Evolutionary conservation across 2,797 vertebrate species (phyloP), one percentile per base, ranked within the genome.

Genomic region (Orientallactaga sibirica): DNA sequence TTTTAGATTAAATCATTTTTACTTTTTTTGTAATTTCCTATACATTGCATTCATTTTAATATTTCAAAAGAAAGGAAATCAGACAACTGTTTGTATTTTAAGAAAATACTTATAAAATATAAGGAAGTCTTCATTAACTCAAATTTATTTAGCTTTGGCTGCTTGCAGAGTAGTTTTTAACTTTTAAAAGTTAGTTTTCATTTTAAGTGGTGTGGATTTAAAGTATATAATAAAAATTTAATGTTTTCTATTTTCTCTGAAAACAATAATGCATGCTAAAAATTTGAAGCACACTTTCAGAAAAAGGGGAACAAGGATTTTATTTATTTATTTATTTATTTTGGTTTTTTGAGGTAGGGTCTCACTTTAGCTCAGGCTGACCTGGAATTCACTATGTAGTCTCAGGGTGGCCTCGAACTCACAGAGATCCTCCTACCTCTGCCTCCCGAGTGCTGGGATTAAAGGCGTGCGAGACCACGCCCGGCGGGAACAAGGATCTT

Each of bases 141-240:
- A 87, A 61, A 68, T 82, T 37, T 67, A 68, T 19, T 2, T 62
- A 43, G 37, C 18, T 3, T 55, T 33, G 25, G 37, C 8, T 29
- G 61, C 83, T 89, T 52, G n/a, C 11, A 48, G 33, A 80, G 6
- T 48, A 25, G 1, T 58, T 37, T 82, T 76, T 80, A 33, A 67
- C 19, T 87, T 73, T 22, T 33, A 16, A 90, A 61, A 87, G 58
- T 70, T 25, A 77, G 73, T 85, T 83, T 90, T 80, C 22, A 37
- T 27, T 87, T 80, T 82, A 81, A 25, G 70, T 62, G 4, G 11
- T 52, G 3, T 71, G 29, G 9, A 25, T 88, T 83, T 94, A 15
- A 61, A 81, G 18, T 90, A 67, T 24, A 20, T 66, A n/a, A 66
- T 73, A 4, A 61, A 25, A 16, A 77, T 81, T 70, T 71, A 89